Base-by-base conservation (phyloP, 1,140 invertebrate species). In the Mya arenaria region DNA sequence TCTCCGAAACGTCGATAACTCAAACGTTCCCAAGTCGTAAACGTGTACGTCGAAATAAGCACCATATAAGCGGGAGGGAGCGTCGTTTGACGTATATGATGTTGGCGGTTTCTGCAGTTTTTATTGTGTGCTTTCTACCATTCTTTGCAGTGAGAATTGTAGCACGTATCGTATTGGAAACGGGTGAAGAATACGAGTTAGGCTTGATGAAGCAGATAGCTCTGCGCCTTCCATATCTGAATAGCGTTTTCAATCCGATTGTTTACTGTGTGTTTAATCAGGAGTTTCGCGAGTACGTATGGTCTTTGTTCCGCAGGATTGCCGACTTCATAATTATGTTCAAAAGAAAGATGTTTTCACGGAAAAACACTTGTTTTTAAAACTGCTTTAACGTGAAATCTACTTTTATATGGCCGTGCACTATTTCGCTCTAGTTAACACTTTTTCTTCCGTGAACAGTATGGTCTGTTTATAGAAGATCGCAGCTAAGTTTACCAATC, bases 181-280 rank as follows among this genome's bases (percentile, higher is more conserved):
- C 58, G 4, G 58, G 58, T 15, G 36, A 62, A 19, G 25, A 62
- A 4, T 62, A 6, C 36, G 58, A 62, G n/a, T 19, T 62, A 4
- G 25, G 36, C 4, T 28, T 32, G 13, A 32, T 28, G 4, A 62
- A 32, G 13, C 30, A 62, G 25, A 32, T 62, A 32, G 58, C 58
- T 4, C 30, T 62, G 8, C 58, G 58, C 17, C 58, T 62, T 30
- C 58, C 58, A 4, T 62, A 28, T 25, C 23, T 62, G 13, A 62
- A 62, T 32, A 62, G 58, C 25, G 58, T 62, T 62, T 62, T 62
- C 25, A 62, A 62, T 62, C 58, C 58, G 2, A 15, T 62, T 8
- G n/a, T 62, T 30, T 62, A 62, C 19, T 62, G 13, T 62, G 23
- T 30, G 3, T 62, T 62, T 19, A 62, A 62, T 62, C 3, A 13